phyloP scores from a whole-genome alignment of 2,888 invertebrate species.

The Tinea trinotella region DNA sequence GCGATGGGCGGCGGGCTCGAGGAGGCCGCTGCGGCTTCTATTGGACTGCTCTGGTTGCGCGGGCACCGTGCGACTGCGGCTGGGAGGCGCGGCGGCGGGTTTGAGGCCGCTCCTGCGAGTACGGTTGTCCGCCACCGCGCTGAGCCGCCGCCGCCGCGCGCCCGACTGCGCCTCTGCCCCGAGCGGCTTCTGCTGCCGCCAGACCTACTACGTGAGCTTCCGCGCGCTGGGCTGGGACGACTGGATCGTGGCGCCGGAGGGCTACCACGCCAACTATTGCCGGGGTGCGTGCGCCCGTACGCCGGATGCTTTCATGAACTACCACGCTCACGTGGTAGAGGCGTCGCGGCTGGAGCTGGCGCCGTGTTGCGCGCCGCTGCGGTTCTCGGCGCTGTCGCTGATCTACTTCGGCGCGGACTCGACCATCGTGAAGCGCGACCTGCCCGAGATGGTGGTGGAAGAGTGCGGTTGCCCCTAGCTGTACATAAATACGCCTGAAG shows the following conservation, averaged over 20 bases:
- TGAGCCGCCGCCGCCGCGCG: conserved; percentile 83
- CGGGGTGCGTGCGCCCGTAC: conserved; percentile 90
- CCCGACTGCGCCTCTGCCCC: conserved; percentile 82
- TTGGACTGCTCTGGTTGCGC: conserved; percentile 90
- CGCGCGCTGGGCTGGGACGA: conserved; percentile 94
- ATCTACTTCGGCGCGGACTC: conserved; percentile 93
- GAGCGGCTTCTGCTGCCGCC: conserved; percentile 81
- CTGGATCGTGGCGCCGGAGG: conserved; percentile 92
- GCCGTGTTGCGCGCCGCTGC: conserved; percentile 93
- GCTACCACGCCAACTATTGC: conserved; percentile 95
- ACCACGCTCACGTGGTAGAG: conserved; percentile 93
- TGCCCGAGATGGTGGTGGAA: conserved; percentile 96
- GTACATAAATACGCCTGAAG: too few species aligned
- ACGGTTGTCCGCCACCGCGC: conserved; percentile 78
- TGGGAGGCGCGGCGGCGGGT: conserved; percentile 61
- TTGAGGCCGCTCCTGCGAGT: conserved; percentile 89
- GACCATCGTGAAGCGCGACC: conserved; percentile 92
- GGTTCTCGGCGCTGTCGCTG: conserved; percentile 92
- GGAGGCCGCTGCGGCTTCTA: conserved; percentile 77
- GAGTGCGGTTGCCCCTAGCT: conserved; percentile 93
- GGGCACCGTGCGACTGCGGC: conserved; percentile 78
- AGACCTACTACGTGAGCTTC: conserved; percentile 93
- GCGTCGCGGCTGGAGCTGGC: conserved; percentile 91
- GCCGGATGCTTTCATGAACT: conserved; percentile 87
- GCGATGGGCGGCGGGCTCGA: conserved; percentile 77